These are phyloP conservation scores for Hirtodrosophila cameraria DNA, from an alignment of 2,888 invertebrate species.

Conservation along the genomic window DNA sequence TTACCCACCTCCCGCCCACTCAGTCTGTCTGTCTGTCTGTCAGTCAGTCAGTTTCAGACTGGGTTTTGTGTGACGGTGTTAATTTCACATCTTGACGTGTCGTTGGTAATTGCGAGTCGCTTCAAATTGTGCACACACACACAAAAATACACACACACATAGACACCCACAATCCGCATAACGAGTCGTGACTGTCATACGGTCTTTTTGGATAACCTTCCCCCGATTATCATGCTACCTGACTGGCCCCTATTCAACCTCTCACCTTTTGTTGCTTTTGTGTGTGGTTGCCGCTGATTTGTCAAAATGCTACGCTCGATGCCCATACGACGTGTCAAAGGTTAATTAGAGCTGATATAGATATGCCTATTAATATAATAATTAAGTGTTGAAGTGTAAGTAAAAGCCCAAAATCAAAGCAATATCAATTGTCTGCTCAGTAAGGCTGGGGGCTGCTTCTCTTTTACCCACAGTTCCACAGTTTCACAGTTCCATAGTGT, in stretches of 20 bases:
- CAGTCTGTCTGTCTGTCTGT: slow-evolving; percentile 27
- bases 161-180: slow-evolving; percentile 34
- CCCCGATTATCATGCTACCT: neutral
- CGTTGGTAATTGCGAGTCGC: slow-evolving; percentile 79
- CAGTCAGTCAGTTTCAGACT: slow-evolving; percentile 25
- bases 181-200: slow-evolving; percentile 69
- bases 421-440: slow-evolving; percentile 34
- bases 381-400: slow-evolving; percentile 73
- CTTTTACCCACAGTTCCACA: too few relatives aligned
- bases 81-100: slow-evolving; percentile 80
- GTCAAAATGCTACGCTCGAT: slow-evolving; percentile 64
- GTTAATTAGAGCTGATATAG: slow-evolving; percentile 76
- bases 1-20: slow-evolving; percentile 2
- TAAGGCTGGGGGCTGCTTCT: slow-evolving; percentile 1
- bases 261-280: slow-evolving; percentile 54
- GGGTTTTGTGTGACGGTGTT: slow-evolving; percentile 76
- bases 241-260: slow-evolving; percentile 42
- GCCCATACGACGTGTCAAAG: slow-evolving; percentile 65
- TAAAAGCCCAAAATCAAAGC: slow-evolving; percentile 50
- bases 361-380: slow-evolving; percentile 77
- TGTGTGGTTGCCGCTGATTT: slow-evolving; percentile 68
- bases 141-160: neutral
- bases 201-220: slow-evolving; percentile 39
- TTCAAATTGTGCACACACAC: slow-evolving; percentile 68
- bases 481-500: too few relatives aligned